Base-by-base conservation (phyloP, 2,113 vertebrate species). In the Oplegnathus fasciatus region DNA sequence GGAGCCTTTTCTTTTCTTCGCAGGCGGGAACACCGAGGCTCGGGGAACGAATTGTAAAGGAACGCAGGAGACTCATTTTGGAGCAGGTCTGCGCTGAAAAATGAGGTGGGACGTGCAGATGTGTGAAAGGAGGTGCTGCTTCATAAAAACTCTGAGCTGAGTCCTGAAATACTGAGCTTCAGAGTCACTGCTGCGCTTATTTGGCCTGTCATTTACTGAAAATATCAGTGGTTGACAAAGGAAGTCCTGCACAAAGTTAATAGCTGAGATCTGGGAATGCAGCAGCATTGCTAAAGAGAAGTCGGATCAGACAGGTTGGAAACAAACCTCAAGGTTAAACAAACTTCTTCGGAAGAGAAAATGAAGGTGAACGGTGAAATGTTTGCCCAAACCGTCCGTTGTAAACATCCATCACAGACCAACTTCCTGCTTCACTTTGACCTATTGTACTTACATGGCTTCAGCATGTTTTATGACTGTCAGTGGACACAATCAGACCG, bases 1-100 rank as follows among this genome's bases (percentile, higher is more conserved):
- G 0, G 26, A 62, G 61, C 9, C 64, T 62, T 72, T 76, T 76
- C 66, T 79, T 48, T 10, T 11, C 65, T 61, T 34, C 32, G 0
- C 40, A 6, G 58, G 24, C 48, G 48, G 78, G 17, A 83, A 75
- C 64, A 55, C 22, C 15, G 28, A 76, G 32, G 66, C 58, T 64
- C 57, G 2, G 65, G 22, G 22, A 79, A 5, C 30, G 5, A 22
- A 71, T 2, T 61, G 22, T 32, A 48, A 50, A 70, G 46, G 60
- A 86, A 76, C 18, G 1, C 20, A 26, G 67, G 64, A 9, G 52
- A 61, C 46, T 67, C 26, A 65, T 44, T 73, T 37, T 10, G 32
- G 55, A 65, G 32, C 52, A 65, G 46, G 58, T 74, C 44, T 62
- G 50, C 1, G 13, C 58, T 30, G 42, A 18, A 18, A n/a, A 28